Conservation (phyloP, 2,888 invertebrate genomes). For the Desoria tigrina region DNA sequence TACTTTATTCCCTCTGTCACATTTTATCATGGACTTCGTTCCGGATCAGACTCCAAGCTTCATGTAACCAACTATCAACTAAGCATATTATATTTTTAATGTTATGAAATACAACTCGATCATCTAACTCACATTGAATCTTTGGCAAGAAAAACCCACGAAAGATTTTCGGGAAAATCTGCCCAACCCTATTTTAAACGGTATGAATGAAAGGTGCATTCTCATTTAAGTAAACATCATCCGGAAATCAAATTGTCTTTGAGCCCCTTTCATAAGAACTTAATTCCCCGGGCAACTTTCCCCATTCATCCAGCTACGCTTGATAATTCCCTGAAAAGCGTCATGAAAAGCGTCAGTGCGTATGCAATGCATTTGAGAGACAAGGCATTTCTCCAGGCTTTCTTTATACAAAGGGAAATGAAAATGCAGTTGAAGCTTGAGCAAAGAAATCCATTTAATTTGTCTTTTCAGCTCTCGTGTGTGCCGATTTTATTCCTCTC, state of each 20-base stretch:
- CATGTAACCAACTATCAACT: no score
- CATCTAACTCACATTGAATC: no score
- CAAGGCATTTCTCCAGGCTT: background rate
- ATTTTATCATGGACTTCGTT: background rate
- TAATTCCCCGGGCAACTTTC: conserved; percentile 1
- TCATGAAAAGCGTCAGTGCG: conserved; percentile 1
- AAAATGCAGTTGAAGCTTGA: background rate
- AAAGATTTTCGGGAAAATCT: no score
- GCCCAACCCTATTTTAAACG: no score
- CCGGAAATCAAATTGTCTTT: no score
- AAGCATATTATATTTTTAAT: no score
- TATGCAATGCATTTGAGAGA: conserved; percentile 2
- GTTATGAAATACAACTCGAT: no score
- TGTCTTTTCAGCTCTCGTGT: background rate
- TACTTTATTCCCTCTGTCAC: background rate
- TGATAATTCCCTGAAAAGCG: background rate
- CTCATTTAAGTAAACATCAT: no score
- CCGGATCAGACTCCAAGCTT: no score
- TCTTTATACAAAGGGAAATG: conserved; percentile 1
- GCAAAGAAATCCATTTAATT: conserved; percentile 10
- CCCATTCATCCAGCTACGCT: background rate
- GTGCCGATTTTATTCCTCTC: no score
- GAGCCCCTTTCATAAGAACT: background rate
- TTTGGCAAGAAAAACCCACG: no score
- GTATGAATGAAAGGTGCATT: no score